phyloP scores from a whole-genome alignment of 2,113 vertebrate species.

The Melozone crissalis region DNA sequence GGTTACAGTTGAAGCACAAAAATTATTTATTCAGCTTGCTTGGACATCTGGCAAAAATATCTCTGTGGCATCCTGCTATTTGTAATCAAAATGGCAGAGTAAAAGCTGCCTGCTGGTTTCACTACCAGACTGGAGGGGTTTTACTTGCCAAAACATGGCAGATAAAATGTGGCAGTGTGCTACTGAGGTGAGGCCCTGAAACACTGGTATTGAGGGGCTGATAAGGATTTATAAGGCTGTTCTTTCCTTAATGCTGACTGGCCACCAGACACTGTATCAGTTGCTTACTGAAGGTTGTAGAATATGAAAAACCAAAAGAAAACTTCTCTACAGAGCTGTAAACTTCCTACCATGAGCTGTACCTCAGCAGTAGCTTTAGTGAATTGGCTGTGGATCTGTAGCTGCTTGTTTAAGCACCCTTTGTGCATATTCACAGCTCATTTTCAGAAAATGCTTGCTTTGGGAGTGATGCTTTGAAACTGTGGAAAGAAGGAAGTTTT shows the following conservation, averaged over 20 bases:
- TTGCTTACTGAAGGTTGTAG: background rate
- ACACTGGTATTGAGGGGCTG: background rate
- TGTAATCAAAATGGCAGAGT: background rate
- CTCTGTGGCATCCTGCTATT: background rate
- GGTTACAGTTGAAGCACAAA: background rate
- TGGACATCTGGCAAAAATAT: background rate
- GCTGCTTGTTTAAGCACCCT: background rate
- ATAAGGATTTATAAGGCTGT: background rate
- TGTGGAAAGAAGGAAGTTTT: background rate
- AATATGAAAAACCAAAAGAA: background rate
- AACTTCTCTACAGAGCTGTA: background rate
- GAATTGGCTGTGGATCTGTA: background rate
- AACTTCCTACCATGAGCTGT: background rate
- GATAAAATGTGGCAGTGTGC: background rate
- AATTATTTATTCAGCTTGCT: background rate
- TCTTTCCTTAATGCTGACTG: background rate
- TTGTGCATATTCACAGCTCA: background rate
- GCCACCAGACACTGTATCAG: background rate
- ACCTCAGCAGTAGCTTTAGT: background rate
- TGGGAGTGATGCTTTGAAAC: background rate
- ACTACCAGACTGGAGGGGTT: background rate
- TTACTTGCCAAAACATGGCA: background rate
- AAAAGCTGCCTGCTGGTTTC: background rate
- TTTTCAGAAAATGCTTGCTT: background rate
- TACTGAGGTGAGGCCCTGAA: background rate